These are phyloP conservation scores for Syndactyla subalaris DNA, from an alignment of 2,797 vertebrate species.

Conservation along the genomic window DNA sequence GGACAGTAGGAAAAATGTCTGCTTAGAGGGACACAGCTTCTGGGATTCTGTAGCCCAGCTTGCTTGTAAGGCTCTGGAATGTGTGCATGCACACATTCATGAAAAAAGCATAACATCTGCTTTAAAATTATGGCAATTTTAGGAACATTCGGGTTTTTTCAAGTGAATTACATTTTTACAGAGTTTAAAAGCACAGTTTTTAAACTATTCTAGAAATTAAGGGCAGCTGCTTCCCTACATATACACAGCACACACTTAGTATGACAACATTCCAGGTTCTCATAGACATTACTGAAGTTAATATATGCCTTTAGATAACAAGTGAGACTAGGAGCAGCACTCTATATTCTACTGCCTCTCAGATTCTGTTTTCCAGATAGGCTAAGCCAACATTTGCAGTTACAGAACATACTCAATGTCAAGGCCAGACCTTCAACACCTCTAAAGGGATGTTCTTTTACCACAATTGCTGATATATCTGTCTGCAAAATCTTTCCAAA, in stretches of 20 bases:
- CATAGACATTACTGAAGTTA: neutral
- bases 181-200: neutral
- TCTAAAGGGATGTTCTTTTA: neutral
- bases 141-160: neutral
- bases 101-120: neutral
- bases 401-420: neutral
- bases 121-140: neutral
- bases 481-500: neutral
- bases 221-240: neutral
- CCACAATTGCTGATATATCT: neutral
- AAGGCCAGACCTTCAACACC: neutral
- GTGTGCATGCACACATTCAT: neutral
- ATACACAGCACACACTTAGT: neutral
- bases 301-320: neutral
- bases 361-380: neutral
- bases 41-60: neutral
- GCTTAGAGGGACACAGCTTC: neutral
- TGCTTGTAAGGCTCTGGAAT: neutral
- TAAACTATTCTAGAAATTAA: neutral
- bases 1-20: neutral
- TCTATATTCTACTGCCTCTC: neutral
- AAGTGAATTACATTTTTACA: neutral
- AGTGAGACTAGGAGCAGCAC: neutral
- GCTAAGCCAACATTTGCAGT: neutral
- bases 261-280: neutral